These are phyloP conservation scores for Lophius americanus DNA, from an alignment of 2,797 vertebrate species.

Conservation along the genomic window DNA sequence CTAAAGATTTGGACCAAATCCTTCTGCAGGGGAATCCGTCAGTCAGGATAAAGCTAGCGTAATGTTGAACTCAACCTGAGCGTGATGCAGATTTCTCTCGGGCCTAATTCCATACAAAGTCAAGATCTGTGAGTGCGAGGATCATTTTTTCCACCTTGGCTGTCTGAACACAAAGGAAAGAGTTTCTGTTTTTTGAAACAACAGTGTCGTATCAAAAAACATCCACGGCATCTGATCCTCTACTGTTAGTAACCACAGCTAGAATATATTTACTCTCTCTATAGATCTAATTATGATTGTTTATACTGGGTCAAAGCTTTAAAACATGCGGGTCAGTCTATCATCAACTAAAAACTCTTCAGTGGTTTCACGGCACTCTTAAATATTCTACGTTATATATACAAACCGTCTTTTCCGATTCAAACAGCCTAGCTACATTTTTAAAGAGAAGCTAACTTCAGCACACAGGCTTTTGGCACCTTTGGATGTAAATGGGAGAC, in stretches of 20 bases:
- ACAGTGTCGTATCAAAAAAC: no score
- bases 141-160: no score
- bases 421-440: neutral
- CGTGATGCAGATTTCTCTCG: no score
- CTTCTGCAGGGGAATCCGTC: no score
- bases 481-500: constrained; percentile 32
- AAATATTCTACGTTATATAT: neutral
- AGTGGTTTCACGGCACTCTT: no score
- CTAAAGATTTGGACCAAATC: no score
- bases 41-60: no score
- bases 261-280: neutral
- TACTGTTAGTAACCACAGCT: neutral
- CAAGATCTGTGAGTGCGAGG: no score
- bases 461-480: constrained; percentile 69
- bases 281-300: constrained; percentile 12
- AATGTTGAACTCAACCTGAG: no score
- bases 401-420: constrained; percentile 26
- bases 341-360: neutral
- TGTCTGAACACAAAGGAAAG: no score
- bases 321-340: constrained; percentile 48
- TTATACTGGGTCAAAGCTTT: constrained; percentile 18
- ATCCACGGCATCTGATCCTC: neutral
- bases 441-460: constrained; percentile 37
- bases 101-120: no score
- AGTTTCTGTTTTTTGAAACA: no score